These are phyloP conservation scores for Galerucella pusilla DNA, from an alignment of 2,888 invertebrate species.

Conservation along the genomic window DNA sequence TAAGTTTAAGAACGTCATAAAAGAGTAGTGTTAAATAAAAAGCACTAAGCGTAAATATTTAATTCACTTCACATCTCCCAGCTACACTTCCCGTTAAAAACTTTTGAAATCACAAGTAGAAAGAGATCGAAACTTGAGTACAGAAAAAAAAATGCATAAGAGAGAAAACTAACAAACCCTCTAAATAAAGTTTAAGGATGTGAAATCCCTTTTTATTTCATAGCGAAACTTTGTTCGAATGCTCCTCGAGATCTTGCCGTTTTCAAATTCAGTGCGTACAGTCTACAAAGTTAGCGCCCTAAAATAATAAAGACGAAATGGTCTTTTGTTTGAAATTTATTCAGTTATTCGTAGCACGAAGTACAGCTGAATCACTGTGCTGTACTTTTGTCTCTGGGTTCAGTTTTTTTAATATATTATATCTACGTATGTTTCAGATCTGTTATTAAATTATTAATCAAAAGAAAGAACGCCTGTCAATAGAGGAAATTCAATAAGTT, in stretches of 20 bases:
- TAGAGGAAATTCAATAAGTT: background rate
- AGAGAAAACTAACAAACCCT: slow-evolving; percentile 43
- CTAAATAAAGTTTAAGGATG: slow-evolving; percentile 46
- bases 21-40: background rate
- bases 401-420: slow-evolving; percentile 20
- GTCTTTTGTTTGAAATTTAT: slow-evolving; percentile 37
- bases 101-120: slow-evolving; percentile 8
- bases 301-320: slow-evolving; percentile 38
- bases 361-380: slow-evolving; percentile 29
- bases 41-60: background rate
- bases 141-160: slow-evolving; percentile 31
- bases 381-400: slow-evolving; percentile 26
- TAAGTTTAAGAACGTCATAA: background rate
- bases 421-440: slow-evolving; percentile 16
- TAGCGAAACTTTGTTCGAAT: slow-evolving; percentile 43
- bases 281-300: slow-evolving; percentile 33
- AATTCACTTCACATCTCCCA: background rate
- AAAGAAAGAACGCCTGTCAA: background rate
- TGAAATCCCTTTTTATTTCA: slow-evolving; percentile 47
- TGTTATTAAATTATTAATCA: slow-evolving; percentile 34
- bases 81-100: slow-evolving; percentile 3
- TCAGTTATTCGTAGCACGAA: slow-evolving; percentile 37
- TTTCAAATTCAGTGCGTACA: slow-evolving; percentile 43
- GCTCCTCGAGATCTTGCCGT: slow-evolving; percentile 38
- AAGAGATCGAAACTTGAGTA: slow-evolving; percentile 21